Conservation (phyloP, 2,888 invertebrate genomes). For the Tolmerus cingulatus region DNA sequence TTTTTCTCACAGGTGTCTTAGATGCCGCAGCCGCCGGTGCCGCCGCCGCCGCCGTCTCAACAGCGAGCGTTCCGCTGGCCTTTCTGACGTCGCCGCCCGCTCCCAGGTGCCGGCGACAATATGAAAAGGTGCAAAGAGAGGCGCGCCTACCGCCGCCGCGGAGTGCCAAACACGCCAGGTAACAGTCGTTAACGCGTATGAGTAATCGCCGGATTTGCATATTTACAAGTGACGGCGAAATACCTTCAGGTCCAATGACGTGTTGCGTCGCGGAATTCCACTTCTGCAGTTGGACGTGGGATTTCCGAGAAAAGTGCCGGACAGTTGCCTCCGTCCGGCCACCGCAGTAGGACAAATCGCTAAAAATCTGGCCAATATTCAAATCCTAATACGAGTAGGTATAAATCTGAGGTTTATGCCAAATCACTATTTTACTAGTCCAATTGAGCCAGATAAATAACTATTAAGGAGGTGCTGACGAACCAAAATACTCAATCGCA, state of each 20-base stretch:
- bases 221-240: constrained; percentile 38
- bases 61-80: background rate
- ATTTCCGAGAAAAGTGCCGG: constrained; percentile 17
- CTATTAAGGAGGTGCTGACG: no score
- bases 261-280: constrained; percentile 41
- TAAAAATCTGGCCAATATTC: background rate
- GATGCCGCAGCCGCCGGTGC: background rate
- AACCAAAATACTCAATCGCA: no score
- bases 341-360: background rate
- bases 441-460: no score
- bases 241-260: constrained; percentile 43
- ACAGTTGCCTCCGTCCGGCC: background rate
- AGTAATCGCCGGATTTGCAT: constrained; percentile 44
- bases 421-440: no score
- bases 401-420: background rate
- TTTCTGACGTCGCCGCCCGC: constrained; percentile 18
- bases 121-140: constrained; percentile 36
- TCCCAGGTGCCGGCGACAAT: constrained; percentile 30
- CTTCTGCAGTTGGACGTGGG: constrained; percentile 2
- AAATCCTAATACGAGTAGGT: background rate
- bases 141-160: constrained; percentile 16
- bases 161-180: constrained; percentile 2
- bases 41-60: background rate
- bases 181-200: constrained; percentile 31
- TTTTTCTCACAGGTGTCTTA: constrained; percentile 33